Base-by-base conservation (phyloP, 2,113 vertebrate species). In the Sylvilagus bachmani region DNA sequence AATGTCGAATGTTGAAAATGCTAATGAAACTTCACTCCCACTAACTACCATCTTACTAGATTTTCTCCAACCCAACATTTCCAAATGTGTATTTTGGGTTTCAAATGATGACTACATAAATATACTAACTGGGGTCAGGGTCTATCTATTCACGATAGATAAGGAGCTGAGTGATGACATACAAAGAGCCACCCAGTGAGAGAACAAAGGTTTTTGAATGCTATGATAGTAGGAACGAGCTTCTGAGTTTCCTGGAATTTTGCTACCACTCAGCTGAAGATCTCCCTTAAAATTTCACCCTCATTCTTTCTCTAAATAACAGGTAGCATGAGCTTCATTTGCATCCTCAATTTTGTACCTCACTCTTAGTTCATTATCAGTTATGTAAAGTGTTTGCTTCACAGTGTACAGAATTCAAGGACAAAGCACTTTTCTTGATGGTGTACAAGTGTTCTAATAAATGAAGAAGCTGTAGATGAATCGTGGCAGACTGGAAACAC, bases 1-100 rank as follows among this genome's bases (percentile, higher is more conserved):
- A 66, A 27, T 77, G 19, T 4, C 31, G 77, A 64, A 69, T 78
- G 6, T 33, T 44, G 27, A 84, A 94, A 93, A 77, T 61, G 33
- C 13, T 58, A 67, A 83, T 44, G 89, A 33, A 70, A 10, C 24
- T 49, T 91, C 22, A 70, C 51, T 85, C 24, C 70, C 53, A 70
- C 49, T 90, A 31, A 92, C 29, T 29, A 61, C 14, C 49, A 73
- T 25, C 19, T 85, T 74, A 71, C 29, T 58, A n/a, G 55, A 53
- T 86, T 91, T 89, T 78, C 62, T 94, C 55, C 90, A 88, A 90
- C 5, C 12, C 29, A 61, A 31, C 33, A 87, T 85, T 95, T 94
- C 58, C 27, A 95, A 73, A 81, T 44, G 29, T 62, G 84, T 27
- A 69, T 21, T 22, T 86, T 49, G 44, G 51, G 27, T 24, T 75